Evolutionary conservation across 1,140 invertebrate genomes (phyloP).

Genomic region (Micrasema longulum): DNA sequence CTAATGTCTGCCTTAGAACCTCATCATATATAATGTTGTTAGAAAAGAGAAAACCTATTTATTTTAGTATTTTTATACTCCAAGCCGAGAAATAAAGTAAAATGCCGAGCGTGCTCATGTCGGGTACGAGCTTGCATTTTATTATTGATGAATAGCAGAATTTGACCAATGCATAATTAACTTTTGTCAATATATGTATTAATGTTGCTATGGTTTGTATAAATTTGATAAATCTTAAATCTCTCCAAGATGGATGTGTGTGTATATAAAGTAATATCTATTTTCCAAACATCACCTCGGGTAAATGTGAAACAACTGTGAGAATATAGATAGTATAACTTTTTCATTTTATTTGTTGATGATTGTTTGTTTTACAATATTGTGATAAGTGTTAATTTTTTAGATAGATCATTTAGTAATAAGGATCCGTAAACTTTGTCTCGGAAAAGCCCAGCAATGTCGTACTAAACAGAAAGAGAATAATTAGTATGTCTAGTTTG

Average conservation of each 20-base stretch:
- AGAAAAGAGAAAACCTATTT: neutral
- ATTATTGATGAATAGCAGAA: neutral
- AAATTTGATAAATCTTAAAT: neutral
- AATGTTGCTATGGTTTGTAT: slow-evolving; percentile 9
- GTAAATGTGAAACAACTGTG: neutral
- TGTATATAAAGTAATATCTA: slow-evolving; percentile 3
- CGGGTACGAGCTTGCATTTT: neutral
- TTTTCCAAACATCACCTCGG: neutral
- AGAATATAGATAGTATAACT: neutral
- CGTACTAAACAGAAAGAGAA: slow-evolving; percentile 9
- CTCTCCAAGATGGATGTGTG: neutral
- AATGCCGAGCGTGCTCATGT: neutral
- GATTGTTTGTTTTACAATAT: slow-evolving; percentile 37
- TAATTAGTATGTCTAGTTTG: neutral
- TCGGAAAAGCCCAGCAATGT: slow-evolving; percentile 20
- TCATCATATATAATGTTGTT: neutral
- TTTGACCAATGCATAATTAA: slow-evolving; percentile 3
- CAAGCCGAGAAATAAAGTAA: neutral
- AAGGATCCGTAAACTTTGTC: slow-evolving; percentile 19
- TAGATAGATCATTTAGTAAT: slow-evolving; percentile 35
- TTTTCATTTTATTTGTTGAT: slow-evolving; percentile 38
- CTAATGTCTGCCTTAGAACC: neutral
- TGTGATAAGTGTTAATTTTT: slow-evolving; percentile 43
- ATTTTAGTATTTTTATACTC: slow-evolving; percentile 30
- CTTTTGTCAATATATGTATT: neutral